Conservation (phyloP, 2,797 vertebrate species). For the Eulemur rubriventer region DNA sequence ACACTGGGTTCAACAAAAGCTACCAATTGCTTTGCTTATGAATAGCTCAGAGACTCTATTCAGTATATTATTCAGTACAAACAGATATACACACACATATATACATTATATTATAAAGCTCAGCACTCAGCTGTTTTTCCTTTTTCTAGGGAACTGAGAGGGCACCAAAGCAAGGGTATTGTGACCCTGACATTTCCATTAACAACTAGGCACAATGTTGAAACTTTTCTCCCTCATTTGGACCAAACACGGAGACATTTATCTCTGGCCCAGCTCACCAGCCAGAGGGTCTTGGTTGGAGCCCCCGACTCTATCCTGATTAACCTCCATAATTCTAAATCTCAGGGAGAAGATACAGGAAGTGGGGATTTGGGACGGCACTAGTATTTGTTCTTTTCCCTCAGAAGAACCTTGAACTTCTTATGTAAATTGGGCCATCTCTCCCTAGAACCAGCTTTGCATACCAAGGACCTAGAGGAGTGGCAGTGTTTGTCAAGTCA, state of each 20-base stretch:
- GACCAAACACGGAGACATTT: neutral
- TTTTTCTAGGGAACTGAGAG: neutral
- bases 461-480: neutral
- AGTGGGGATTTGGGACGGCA: rapidly evolving
- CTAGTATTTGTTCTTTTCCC: neutral
- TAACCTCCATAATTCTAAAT: neutral
- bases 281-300: neutral
- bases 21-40: neutral
- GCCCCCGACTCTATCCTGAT: neutral
- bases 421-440: neutral
- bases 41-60: neutral
- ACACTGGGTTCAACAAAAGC: neutral
- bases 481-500: neutral
- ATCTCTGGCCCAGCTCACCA: neutral
- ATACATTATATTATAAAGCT: neutral
- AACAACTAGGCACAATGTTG: neutral
- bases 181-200: neutral
- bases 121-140: neutral
- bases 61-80: neutral
- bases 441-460: neutral
- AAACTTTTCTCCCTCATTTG: neutral
- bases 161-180: neutral
- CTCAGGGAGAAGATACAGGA: neutral
- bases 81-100: neutral
- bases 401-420: neutral